Percentiles rank a stretch among this genome's conserved stretches.
These are phyloP conservation scores for Platorchestia sp. DNA, from an alignment of 1,140 invertebrate genomes.

Conservation along the genomic window DNA sequence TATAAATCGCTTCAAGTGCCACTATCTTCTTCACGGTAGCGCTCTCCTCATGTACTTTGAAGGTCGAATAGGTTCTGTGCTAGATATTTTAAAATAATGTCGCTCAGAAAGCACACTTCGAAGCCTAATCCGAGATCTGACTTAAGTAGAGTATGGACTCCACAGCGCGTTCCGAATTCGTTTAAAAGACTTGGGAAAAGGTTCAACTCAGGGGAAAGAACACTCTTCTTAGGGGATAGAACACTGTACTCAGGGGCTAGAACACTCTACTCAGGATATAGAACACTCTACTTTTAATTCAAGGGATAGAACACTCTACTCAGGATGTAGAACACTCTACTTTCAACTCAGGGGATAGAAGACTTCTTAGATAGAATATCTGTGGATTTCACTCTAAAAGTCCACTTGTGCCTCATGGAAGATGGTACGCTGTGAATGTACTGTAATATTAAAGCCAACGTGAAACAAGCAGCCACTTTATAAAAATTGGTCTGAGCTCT, in stretches of 20 bases:
- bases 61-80: neutral
- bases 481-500: too few species aligned
- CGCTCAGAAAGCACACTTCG: neutral
- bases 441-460: too few species aligned
- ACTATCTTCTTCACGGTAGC: neutral
- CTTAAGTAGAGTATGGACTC: neutral
- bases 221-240: neutral
- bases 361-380: too few species aligned
- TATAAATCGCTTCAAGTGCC: neutral
- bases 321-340: neutral
- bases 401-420: too few species aligned
- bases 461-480: too few species aligned
- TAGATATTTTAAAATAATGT: neutral
- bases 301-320: neutral
- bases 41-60: neutral
- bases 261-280: neutral
- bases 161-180: neutral
- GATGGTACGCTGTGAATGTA: too few species aligned
- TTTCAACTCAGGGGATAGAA: neutral
- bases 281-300: neutral
- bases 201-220: too few species aligned
- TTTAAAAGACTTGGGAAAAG: too few species aligned
- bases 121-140: neutral
- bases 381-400: too few species aligned
- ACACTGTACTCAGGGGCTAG: neutral